Evolutionary conservation across 2,888 invertebrate species (phyloP), one percentile per base, ranked within the genome.

Genomic region (Acleris cristana): DNA sequence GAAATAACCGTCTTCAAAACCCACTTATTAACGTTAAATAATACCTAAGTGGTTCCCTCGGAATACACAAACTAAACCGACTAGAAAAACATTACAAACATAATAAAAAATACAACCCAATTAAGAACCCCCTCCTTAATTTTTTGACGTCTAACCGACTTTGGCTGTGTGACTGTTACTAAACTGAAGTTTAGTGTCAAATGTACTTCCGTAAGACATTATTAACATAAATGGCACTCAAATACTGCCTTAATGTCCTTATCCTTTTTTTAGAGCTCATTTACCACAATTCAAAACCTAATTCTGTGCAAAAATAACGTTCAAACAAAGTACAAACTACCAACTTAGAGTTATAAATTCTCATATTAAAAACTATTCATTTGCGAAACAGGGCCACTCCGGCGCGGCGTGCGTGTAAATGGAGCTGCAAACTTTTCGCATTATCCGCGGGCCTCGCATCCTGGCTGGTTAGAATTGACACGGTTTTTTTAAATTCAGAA

Each of bases 351-450:
- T 18, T 34, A 40, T 44, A 48, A 58, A 58, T 58, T 58, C 26
- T n/a, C 57, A 23, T 58, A 58, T 58, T 58, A 58, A 58, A 58
- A 58, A 58, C 67, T 68, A 63, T 68, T 69, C 69, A 69, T 64
- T 64, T 60, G 57, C 57, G 44, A 66, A 70, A 70, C 61, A 61
- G 66, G 62, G 54, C 63, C 68, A 54, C 63, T 58, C 53, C 34
- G 12, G 48, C 57, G 54, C 49, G 49, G 55, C 30, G 58, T 58
- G 64, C 59, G 56, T 57, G 64, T 61, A 56, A 62, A 65, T 65
- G 64, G 64, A 48, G 34, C 49, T 57, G 60, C 19, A 54, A 69
- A 69, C 65, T 69, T 69, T 69, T 65, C 65, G 34, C 69, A 69
- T 69, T 62, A 69, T 57, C 56, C 51, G 26, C 59, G n/a, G 45